Percentiles rank a stretch among this genome's conserved stretches.
phyloP scores from a whole-genome alignment of 2,113 vertebrate genomes.

The Callospermophilus lateralis region DNA sequence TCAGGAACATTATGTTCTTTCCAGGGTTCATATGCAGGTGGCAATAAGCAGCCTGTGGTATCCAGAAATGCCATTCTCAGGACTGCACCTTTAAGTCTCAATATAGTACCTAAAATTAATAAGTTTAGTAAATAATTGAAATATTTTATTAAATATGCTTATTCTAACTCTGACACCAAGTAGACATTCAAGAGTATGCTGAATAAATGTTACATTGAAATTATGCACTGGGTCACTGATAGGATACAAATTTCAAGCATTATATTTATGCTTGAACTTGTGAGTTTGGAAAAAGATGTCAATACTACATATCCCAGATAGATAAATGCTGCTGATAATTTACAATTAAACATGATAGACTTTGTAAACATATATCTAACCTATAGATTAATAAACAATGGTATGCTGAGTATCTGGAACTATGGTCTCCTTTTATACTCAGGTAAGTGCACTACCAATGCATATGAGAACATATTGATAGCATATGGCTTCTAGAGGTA shows the following conservation, averaged over 20 bases:
- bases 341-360: not conserved
- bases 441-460: not conserved
- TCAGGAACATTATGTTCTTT: constrained; percentile 93
- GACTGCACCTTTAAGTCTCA: constrained; percentile 96
- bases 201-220: not conserved
- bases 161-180: not conserved
- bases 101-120: constrained; percentile 92
- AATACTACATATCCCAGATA: not conserved
- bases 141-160: not conserved
- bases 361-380: not conserved
- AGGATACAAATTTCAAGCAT: not conserved
- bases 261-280: not conserved
- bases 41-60: constrained; percentile 91
- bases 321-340: not conserved
- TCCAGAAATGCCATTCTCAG: constrained; percentile 97
- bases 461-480: not conserved
- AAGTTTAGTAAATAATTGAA: constrained; percentile 68
- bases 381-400: not conserved
- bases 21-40: constrained; percentile 94
- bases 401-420: not conserved
- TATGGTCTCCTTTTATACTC: not conserved
- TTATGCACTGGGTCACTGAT: not conserved
- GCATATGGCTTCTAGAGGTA: not conserved
- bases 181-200: not conserved
- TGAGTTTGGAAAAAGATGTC: not conserved